Conservation (phyloP, 2,113 vertebrate genomes). For the Crotalus horridus region DNA sequence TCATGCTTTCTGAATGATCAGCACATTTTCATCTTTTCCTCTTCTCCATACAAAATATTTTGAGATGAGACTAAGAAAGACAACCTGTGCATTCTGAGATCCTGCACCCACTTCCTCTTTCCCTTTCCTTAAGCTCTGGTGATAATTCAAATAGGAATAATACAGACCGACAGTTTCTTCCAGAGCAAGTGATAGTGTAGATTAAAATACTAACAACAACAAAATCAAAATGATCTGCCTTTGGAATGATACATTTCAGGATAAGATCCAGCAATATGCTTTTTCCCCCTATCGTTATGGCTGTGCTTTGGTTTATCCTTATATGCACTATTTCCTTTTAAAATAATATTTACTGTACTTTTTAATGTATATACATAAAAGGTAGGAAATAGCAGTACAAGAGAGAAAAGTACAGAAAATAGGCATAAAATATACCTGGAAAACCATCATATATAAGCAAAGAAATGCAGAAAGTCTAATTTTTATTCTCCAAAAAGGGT, state of each 20-base stretch:
- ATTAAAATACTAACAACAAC: neutral
- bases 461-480: neutral
- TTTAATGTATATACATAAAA: neutral
- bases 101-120: neutral
- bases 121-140: neutral
- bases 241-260: neutral
- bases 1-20: conserved; percentile 14
- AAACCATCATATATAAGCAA: neutral
- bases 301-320: neutral
- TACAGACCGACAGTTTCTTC: neutral
- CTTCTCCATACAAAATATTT: neutral
- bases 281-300: neutral
- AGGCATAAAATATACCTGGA: neutral
- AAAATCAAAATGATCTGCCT: neutral
- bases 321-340: neutral
- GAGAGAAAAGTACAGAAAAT: neutral
- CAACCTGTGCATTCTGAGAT: neutral
- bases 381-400: neutral
- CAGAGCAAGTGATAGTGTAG: neutral
- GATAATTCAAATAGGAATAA: neutral
- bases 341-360: neutral
- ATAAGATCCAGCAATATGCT: neutral
- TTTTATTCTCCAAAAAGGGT: neutral
- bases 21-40: neutral
- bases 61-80: neutral